Percentiles rank a stretch among this genome's conserved stretches.
Evolutionary conservation across 2,113 vertebrate genomes (phyloP).

Genomic region (rabbit (Oryctolagus cuniculus)): DNA sequence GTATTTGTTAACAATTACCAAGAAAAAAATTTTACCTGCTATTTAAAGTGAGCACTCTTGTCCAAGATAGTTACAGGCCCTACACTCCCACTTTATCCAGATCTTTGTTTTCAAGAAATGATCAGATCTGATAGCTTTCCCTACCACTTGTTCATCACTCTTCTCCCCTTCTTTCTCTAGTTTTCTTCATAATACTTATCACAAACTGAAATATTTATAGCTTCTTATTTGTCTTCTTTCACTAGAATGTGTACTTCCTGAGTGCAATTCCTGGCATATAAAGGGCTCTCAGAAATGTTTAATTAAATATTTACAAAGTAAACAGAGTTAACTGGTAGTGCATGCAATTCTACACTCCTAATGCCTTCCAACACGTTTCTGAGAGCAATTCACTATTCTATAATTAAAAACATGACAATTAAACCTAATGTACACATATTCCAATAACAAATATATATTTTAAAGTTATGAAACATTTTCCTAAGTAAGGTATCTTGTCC

Average conservation of each 20-base stretch:
- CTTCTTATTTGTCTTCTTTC: not conserved
- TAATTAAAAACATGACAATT: not conserved
- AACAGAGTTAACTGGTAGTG: not conserved
- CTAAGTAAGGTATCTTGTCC: conserved; percentile 14
- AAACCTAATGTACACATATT: not conserved
- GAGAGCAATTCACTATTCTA: not conserved
- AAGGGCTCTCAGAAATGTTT: not conserved
- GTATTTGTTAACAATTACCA: not conserved
- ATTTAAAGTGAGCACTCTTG: not conserved
- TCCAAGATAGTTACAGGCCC: not conserved
- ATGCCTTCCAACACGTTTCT: not conserved
- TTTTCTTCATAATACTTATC: not conserved
- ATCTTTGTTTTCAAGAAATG: not conserved
- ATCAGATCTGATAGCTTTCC: not conserved
- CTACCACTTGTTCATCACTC: too few species aligned
- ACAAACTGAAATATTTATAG: not conserved
- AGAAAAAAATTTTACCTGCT: not conserved
- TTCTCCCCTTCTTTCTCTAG: not conserved
- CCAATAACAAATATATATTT: not conserved
- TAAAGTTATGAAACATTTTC: not conserved
- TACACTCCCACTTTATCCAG: not conserved
- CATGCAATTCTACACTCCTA: not conserved
- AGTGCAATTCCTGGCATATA: not conserved
- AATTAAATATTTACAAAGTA: not conserved
- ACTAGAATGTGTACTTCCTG: conserved; percentile 20